Base-by-base conservation (phyloP, 2,888 invertebrate genomes). In the Hyposoter didymator region DNA sequence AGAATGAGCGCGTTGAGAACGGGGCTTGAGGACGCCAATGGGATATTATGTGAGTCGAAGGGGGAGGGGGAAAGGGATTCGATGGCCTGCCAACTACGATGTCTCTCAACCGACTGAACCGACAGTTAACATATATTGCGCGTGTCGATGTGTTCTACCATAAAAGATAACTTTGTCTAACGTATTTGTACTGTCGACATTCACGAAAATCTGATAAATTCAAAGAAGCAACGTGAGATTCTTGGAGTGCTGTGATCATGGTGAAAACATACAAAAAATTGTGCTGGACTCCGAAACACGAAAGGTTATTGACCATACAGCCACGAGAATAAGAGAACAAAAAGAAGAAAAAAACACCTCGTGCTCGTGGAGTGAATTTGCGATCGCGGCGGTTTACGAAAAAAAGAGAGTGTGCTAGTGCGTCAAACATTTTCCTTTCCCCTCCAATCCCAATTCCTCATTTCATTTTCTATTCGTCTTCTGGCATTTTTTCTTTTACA, bases 91-190 rank as follows among this genome's bases (percentile, higher is more conserved):
- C 72, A 80, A 73, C 64, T 39, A 80, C 73, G 66, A 45, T 64
- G 39, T 80, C 72, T 72, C 47, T 32, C 4, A 45, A 70, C 59
- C 85, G 70, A 85, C 79, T 73, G 76, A 59, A 70, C 59, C 85
- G 64, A 85, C 79, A 76, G 76, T 79, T 69, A 78, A 81, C 59
- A 55, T 55, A 78, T 49, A 43, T 70, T 64, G 73, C 62, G 83
- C 83, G 66, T 39, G 76, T 80, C 80, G 55, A 59, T 47, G 76
- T 55, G 45, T 76, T 39, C 45, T 75, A 85, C 79, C 85, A 85
- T 83, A 83, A 85, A 85, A 72, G 78, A 72, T 78, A 84, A 66
- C 67, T 75, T 59, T 72, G 45, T 39, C 59, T 28, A 28, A 55
- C 28, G 76, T 52, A 47, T 59, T 70, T 12, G 32, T 45, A 19